Conservation (phyloP, 2,113 vertebrate species). For the Datnioides undecimradiatus region DNA sequence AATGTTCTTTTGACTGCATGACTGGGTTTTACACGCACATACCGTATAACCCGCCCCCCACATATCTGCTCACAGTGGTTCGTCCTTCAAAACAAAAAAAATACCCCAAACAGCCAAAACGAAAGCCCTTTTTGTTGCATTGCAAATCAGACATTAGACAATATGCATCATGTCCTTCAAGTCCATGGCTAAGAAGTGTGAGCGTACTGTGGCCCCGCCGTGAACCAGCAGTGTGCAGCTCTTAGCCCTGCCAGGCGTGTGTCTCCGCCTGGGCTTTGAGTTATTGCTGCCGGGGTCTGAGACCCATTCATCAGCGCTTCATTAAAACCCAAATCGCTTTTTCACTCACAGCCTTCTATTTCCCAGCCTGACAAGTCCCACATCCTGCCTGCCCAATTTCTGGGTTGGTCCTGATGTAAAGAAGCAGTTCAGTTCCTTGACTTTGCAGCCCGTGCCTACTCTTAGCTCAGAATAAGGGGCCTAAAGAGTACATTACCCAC, state of each 20-base stretch:
- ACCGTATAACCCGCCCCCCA: constrained; percentile 12
- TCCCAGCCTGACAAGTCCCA: constrained; percentile 57
- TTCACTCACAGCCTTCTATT: constrained; percentile 62
- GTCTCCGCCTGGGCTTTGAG: constrained; percentile 67
- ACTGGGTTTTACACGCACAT: constrained; percentile 53
- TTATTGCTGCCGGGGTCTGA: constrained; percentile 71
- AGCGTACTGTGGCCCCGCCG: constrained; percentile 42
- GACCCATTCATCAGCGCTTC: constrained; percentile 76
- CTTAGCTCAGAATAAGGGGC: constrained; percentile 50
- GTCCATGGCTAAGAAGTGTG: constrained; percentile 14
- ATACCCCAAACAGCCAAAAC: background rate
- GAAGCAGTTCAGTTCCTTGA: constrained; percentile 29
- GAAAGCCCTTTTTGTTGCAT: background rate
- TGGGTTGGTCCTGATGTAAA: constrained; percentile 47
- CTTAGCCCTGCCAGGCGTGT: constrained; percentile 60
- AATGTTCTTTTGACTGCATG: constrained; percentile 52
- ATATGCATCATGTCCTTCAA: constrained; percentile 24
- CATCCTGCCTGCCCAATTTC: constrained; percentile 59
- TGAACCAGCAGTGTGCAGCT: constrained; percentile 64
- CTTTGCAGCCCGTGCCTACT: constrained; percentile 26
- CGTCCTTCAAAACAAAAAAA: background rate
- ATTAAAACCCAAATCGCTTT: constrained; percentile 78
- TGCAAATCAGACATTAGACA: constrained; percentile 24
- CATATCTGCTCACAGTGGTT: background rate
- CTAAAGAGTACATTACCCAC: constrained; percentile 62